A percentile compares a stretch with the other conserved stretches of the same genome.
Evolutionary conservation across 2,113 vertebrate genomes (phyloP).

Genomic region (Mormyrus lacerda): DNA sequence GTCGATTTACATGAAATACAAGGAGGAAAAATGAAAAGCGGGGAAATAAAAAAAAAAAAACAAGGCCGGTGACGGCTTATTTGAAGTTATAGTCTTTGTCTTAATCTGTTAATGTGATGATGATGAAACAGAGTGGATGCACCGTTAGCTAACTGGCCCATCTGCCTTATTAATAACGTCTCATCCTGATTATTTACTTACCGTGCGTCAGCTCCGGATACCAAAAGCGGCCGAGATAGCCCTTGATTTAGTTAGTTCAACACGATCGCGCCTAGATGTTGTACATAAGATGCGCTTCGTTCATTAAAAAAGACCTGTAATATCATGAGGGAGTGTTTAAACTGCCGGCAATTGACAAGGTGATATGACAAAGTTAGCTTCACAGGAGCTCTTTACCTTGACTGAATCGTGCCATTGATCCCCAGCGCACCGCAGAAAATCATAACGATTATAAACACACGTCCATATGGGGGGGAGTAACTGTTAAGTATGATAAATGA

Average conservation of each 20-base stretch:
- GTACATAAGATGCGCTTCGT: slow-evolving; percentile 37
- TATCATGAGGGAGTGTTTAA: slow-evolving; percentile 19
- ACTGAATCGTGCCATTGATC: slow-evolving; percentile 64
- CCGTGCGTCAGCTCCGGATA: slow-evolving; percentile 27
- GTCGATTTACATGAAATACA: slow-evolving; percentile 10
- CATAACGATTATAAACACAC: slow-evolving; percentile 69
- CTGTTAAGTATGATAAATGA: slow-evolving; percentile 68
- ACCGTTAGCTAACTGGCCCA: slow-evolving; percentile 34
- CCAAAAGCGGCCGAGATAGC: slow-evolving; percentile 12
- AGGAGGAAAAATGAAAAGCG: not conserved
- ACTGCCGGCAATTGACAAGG: slow-evolving; percentile 12
- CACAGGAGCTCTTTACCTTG: slow-evolving; percentile 25
- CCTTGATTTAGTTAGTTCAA: slow-evolving; percentile 35
- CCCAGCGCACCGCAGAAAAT: slow-evolving; percentile 52
- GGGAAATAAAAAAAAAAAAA: not conserved
- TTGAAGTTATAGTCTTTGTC: slow-evolving; percentile 17
- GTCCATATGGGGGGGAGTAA: slow-evolving; percentile 66
- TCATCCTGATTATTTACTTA: slow-evolving; percentile 38
- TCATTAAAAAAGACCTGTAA: slow-evolving; percentile 40
- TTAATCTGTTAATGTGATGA: slow-evolving; percentile 13
- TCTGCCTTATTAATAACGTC: slow-evolving; percentile 44
- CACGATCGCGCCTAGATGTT: slow-evolving; percentile 39
- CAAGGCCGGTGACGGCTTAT: not conserved
- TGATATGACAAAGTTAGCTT: slow-evolving; percentile 24
- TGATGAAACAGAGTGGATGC: slow-evolving; percentile 28